A percentile compares a stretch with the other conserved stretches of the same genome.
phyloP scores from a whole-genome alignment of 2,113 vertebrate genomes.

The Ardeotis arabs region DNA sequence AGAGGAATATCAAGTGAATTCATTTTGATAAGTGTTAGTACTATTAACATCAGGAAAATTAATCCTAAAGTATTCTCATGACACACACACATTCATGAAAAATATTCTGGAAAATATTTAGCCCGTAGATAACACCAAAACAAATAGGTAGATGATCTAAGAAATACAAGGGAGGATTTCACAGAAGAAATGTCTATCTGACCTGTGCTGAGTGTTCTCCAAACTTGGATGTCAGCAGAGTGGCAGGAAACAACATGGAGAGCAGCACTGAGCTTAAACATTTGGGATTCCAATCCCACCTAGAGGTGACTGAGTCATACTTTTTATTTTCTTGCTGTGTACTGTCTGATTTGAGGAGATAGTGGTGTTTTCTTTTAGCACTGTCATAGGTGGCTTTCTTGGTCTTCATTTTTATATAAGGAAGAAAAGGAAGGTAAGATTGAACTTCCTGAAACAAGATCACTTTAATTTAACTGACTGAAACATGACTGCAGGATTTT shows the following conservation, averaged over 20 bases:
- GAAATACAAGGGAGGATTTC: not conserved
- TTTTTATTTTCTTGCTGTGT: not conserved
- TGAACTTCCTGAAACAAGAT: not conserved
- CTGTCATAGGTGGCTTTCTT: not conserved
- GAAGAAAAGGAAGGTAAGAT: not conserved
- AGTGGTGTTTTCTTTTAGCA: not conserved
- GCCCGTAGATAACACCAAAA: not conserved
- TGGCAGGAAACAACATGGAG: not conserved
- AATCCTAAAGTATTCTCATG: not conserved
- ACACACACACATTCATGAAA: not conserved
- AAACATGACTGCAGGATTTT: not conserved
- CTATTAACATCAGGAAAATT: not conserved
- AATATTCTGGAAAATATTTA: not conserved
- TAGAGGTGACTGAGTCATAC: not conserved
- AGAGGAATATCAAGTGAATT: not conserved
- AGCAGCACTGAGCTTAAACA: not conserved
- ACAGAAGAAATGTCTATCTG: not conserved
- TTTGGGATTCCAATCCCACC: not conserved
- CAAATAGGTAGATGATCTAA: not conserved
- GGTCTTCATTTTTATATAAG: not conserved
- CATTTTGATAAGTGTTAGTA: not conserved
- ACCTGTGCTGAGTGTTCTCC: not conserved
- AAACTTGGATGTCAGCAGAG: accelerated
- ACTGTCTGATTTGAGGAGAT: not conserved
- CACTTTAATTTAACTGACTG: not conserved